Evolutionary conservation across 1,140 invertebrate species (phyloP), one percentile per base, ranked within the genome.

Genomic region (Trissolcus basalis): DNA sequence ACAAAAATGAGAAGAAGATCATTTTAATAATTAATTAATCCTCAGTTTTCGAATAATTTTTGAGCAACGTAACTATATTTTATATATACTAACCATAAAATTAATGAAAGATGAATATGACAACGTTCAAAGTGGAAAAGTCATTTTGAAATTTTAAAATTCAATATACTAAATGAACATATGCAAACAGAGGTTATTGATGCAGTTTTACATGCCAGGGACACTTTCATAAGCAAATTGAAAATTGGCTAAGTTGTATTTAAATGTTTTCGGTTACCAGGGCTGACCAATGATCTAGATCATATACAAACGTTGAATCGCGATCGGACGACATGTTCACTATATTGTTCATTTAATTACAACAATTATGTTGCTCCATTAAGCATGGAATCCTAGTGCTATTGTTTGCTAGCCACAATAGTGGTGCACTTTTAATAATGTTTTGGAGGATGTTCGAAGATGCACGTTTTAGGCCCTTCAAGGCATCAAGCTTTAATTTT

Each of bases 281-380:
- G 19, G 19, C 19, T 3, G 19, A 27, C 6, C 19, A 27, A 6
- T 27, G 19, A 27, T 27, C 19, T 27, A 27, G 19, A 27, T 60
- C 60, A 64, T 71, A 65, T 60, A 76, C 44, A 65, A 64, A 70
- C 55, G 56, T 71, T 77, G 41, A 59, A 70, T 70, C 61, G 61
- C 67, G 61, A 71, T 71, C 61, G 67, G 73, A 71, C 65, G 73
- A 76, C 65, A 65, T 76, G 16, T 76, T 69, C 63, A 70, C 49
- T 67, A 60, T 60, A 77, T 77, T 60, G 70, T 77, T 71, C 56
- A 61, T 48, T 70, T 65, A 67, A 11, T 77, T 70, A 77, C 53
- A 77, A 77, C 56, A 71, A 35, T 71, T 77, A 77, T 58, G 56
- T 71, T 60, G 39, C 70, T 65, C 67, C 53, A 76, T 70, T 68